These are phyloP conservation scores for Steatornis caripensis DNA, from an alignment of 2,113 vertebrate genomes.

Conservation along the genomic window DNA sequence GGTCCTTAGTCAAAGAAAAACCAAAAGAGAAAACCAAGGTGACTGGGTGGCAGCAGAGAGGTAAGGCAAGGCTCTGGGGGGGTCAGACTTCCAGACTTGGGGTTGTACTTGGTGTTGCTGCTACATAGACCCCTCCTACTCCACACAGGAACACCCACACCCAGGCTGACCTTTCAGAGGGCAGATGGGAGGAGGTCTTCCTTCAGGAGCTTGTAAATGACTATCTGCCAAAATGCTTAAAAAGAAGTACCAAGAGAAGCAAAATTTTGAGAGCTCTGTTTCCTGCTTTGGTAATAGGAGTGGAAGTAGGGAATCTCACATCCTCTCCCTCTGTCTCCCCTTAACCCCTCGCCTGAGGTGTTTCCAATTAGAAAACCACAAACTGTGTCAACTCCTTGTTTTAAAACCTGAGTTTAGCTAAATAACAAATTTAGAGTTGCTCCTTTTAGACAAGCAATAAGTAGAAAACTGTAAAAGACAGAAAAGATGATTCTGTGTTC, in stretches of 20 bases:
- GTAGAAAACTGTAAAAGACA: not conserved
- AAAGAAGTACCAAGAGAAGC: not conserved
- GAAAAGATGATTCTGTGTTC: not conserved
- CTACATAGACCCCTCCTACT: not conserved
- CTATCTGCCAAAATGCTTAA: not conserved
- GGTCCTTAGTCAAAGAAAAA: not conserved
- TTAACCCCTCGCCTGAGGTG: not conserved
- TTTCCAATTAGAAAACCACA: not conserved
- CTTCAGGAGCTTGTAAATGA: not conserved
- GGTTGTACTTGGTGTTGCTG: not conserved
- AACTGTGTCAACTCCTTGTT: not conserved
- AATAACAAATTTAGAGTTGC: not conserved
- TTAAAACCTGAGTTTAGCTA: not conserved
- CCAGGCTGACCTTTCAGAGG: not conserved
- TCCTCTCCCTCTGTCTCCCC: not conserved
- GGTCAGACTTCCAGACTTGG: not conserved
- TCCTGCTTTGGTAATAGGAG: not conserved
- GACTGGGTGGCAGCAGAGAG: not conserved
- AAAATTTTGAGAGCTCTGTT: not conserved
- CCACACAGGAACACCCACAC: not conserved
- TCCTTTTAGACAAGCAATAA: not conserved
- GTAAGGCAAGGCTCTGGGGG: not conserved
- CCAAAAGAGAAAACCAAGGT: not conserved
- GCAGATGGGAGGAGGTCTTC: not conserved
- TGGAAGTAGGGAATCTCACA: not conserved